These are phyloP conservation scores for Nannobrachium achirus DNA, from an alignment of 2,113 vertebrate genomes.

Conservation along the genomic window DNA sequence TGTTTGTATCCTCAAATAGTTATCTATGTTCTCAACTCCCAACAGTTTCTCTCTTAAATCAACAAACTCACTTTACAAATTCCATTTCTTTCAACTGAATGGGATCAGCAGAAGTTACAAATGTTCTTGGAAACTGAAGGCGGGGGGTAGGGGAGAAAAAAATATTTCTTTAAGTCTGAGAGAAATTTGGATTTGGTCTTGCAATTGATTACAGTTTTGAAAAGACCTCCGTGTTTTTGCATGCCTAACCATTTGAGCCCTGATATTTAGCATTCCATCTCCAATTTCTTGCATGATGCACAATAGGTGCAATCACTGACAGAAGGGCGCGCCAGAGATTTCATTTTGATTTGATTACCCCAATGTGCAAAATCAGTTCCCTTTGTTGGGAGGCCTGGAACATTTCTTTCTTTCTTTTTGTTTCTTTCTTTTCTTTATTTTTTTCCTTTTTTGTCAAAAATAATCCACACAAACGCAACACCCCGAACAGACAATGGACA, in stretches of 20 bases:
- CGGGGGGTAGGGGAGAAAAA: no score
- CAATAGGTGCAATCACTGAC: constrained; percentile 68
- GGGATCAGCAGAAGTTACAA: constrained; percentile 7
- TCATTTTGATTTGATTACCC: constrained; percentile 68
- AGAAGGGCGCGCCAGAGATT: constrained; percentile 38
- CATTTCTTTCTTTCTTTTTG: background rate
- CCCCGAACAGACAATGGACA: constrained; percentile 34
- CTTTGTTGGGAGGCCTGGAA: constrained; percentile 60
- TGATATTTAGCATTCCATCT: constrained; percentile 38
- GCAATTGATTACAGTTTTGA: constrained; percentile 37
- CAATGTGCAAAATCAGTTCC: constrained; percentile 63
- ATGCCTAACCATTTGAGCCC: constrained; percentile 32
- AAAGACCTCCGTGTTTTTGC: constrained; percentile 22
- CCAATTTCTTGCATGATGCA: constrained; percentile 44
- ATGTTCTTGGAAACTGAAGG: constrained; percentile 32
- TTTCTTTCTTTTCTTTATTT: no score
- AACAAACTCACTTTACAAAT: constrained; percentile 42
- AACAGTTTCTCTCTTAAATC: constrained; percentile 32
- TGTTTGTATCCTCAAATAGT: constrained; percentile 9
- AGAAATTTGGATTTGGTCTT: constrained; percentile 10
- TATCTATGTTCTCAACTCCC: constrained; percentile 22
- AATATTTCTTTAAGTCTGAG: background rate
- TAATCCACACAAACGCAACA: constrained; percentile 23
- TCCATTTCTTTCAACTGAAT: constrained; percentile 26
- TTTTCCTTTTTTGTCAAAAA: background rate